These are phyloP conservation scores for Hapalemur alaotrensis DNA, from an alignment of 2,797 vertebrate genomes.

Conservation along the genomic window DNA sequence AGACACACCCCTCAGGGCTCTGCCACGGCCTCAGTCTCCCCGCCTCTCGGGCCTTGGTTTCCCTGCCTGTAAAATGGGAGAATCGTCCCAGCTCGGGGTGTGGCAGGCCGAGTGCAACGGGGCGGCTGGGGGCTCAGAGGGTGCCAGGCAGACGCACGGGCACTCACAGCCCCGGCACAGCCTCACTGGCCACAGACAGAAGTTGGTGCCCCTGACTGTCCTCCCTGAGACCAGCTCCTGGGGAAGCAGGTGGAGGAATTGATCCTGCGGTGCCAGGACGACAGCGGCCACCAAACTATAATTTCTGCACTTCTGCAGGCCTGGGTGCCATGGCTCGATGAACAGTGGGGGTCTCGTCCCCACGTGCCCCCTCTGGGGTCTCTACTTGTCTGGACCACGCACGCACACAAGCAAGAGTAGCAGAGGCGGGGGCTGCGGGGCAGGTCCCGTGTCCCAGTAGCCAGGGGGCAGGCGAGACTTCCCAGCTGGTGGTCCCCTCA, in stretches of 20 bases:
- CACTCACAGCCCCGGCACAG: neutral
- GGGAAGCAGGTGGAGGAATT: neutral
- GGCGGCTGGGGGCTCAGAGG: neutral
- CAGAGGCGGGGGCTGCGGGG: neutral
- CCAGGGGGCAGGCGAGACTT: neutral
- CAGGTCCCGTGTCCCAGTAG: neutral
- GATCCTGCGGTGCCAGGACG: neutral
- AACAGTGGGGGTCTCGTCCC: too few relatives aligned
- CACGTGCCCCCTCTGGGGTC: too few relatives aligned
- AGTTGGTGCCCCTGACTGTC: neutral
- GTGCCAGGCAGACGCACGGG: too few relatives aligned
- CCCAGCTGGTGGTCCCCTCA: slow-evolving; percentile 34
- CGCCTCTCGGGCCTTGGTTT: neutral
- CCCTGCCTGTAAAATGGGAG: neutral
- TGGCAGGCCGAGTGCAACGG: neutral
- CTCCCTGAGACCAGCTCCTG: too few relatives aligned
- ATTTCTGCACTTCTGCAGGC: neutral
- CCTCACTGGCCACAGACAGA: neutral
- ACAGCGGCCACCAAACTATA: neutral
- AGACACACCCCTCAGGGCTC: neutral
- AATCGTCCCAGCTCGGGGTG: neutral
- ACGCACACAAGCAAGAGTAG: neutral
- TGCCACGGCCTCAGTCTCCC: neutral
- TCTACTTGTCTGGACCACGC: neutral
- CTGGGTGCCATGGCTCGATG: neutral